Percentiles rank a stretch among this genome's conserved stretches.
phyloP scores from a whole-genome alignment of 2,888 invertebrate species.

The Pasiphila rectangulata region DNA sequence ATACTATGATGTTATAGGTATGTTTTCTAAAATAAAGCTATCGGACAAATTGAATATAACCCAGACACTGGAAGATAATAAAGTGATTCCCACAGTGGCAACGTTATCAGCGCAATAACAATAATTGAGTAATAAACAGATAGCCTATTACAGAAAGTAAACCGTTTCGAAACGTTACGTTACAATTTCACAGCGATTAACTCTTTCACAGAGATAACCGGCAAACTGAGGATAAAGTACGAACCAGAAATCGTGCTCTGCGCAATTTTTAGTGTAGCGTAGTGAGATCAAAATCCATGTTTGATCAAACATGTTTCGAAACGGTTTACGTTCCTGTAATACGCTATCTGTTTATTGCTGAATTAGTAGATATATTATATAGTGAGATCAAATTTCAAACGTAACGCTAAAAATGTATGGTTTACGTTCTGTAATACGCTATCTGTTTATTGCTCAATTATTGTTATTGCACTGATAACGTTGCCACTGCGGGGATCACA shows the following conservation, averaged over 20 bases:
- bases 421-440: constrained; percentile 30
- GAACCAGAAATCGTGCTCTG: too few relatives aligned
- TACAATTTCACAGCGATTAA: constrained; percentile 27
- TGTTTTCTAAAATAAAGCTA: too few relatives aligned
- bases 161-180: constrained; percentile 20
- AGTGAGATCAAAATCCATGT: too few relatives aligned
- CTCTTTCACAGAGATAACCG: constrained; percentile 18
- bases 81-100: constrained; percentile 35
- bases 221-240: too few relatives aligned
- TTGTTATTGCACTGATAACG: constrained; percentile 42
- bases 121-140: constrained; percentile 43
- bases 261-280: too few relatives aligned
- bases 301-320: constrained; percentile 13
- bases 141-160: constrained; percentile 31
- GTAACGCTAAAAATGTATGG: too few relatives aligned
- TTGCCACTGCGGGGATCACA: constrained; percentile 36
- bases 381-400: too few relatives aligned
- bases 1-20: too few relatives aligned
- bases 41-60: neutral
- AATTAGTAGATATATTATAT: too few relatives aligned
- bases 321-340: constrained; percentile 32
- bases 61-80: neutral
- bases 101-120: constrained; percentile 42
- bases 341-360: constrained; percentile 31
- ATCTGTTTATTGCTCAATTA: constrained; percentile 43